Percentiles rank a stretch among this genome's conserved stretches.
Conservation (phyloP, 2,888 invertebrate species). For the Pristionchus fissidentatus region DNA sequence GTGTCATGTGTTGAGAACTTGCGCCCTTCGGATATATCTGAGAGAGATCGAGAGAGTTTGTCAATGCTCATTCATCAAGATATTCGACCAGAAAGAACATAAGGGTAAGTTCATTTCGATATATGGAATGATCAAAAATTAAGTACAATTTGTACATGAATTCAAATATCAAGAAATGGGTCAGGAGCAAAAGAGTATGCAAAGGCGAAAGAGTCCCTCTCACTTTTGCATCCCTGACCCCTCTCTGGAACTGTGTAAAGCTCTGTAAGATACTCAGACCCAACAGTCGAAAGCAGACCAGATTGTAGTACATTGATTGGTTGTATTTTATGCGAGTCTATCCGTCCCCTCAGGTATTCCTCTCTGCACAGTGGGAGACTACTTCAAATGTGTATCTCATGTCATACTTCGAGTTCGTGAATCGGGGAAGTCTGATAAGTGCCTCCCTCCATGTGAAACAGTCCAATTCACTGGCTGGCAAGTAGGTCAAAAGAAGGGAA, state of each 20-base stretch:
- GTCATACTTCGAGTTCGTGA: constrained; percentile 60
- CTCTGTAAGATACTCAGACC: too few relatives aligned
- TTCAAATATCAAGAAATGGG: too few relatives aligned
- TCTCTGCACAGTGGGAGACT: constrained; percentile 72
- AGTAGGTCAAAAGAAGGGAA: constrained; percentile 37
- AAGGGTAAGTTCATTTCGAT: not conserved
- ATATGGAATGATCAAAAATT: too few relatives aligned
- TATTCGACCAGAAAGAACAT: constrained; percentile 56
- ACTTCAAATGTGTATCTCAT: constrained; percentile 71
- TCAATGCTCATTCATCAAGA: constrained; percentile 67
- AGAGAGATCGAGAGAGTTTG: constrained; percentile 68
- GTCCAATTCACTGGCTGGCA: constrained; percentile 75
- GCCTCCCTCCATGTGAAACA: constrained; percentile 70
- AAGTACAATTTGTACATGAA: too few relatives aligned
- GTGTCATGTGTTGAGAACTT: constrained; percentile 60
- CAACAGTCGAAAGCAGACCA: too few relatives aligned
- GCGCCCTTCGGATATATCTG: constrained; percentile 66
- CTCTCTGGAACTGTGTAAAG: too few relatives aligned
- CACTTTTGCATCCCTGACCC: too few relatives aligned
- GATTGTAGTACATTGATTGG: too few relatives aligned
- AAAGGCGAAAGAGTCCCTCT: too few relatives aligned
- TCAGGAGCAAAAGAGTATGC: too few relatives aligned
- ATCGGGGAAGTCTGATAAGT: constrained; percentile 60
- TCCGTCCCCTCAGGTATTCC: constrained; percentile 18
- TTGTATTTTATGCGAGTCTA: too few relatives aligned